Conservation (phyloP, 1,140 invertebrate species). For the Megathymus violae region DNA sequence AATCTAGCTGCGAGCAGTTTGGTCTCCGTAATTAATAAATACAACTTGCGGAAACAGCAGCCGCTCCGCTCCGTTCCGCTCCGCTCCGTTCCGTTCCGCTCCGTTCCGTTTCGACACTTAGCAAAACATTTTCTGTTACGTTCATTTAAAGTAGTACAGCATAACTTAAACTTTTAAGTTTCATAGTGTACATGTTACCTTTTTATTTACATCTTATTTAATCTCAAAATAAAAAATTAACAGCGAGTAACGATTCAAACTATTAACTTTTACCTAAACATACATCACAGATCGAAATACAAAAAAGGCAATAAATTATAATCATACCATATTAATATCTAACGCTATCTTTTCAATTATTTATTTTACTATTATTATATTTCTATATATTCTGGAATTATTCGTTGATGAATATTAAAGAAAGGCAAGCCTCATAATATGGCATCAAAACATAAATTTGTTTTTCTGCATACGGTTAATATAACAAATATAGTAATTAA, state of each 20-base stretch:
- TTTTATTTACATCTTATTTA: constrained; percentile 61
- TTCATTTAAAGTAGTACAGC: constrained; percentile 16
- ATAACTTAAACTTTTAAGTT: constrained; percentile 49
- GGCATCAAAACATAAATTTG: constrained; percentile 67
- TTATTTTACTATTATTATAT: constrained; percentile 1
- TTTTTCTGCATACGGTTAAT: constrained; percentile 55
- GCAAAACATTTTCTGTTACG: too few relatives aligned
- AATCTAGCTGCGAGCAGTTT: background rate
- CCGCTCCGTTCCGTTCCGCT: too few relatives aligned
- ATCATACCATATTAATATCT: constrained; percentile 23
- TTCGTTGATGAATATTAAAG: constrained; percentile 41
- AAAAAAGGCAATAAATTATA: constrained; percentile 50
- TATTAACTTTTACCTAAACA: constrained; percentile 78
- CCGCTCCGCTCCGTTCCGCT: too few relatives aligned
- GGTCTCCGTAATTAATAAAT: background rate
- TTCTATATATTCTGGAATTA: constrained; percentile 8
- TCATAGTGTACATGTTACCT: constrained; percentile 46
- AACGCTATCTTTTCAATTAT: constrained; percentile 4
- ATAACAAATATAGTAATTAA: constrained; percentile 44
- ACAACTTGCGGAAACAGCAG: background rate
- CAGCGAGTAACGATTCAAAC: constrained; percentile 64
- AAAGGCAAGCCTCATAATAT: constrained; percentile 37
- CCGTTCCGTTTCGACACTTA: too few relatives aligned
- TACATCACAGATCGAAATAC: constrained; percentile 78
- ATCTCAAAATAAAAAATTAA: constrained; percentile 50